These are phyloP conservation scores for Oryzias melastigma DNA, from an alignment of 2,113 vertebrate genomes.

Conservation along the genomic window DNA sequence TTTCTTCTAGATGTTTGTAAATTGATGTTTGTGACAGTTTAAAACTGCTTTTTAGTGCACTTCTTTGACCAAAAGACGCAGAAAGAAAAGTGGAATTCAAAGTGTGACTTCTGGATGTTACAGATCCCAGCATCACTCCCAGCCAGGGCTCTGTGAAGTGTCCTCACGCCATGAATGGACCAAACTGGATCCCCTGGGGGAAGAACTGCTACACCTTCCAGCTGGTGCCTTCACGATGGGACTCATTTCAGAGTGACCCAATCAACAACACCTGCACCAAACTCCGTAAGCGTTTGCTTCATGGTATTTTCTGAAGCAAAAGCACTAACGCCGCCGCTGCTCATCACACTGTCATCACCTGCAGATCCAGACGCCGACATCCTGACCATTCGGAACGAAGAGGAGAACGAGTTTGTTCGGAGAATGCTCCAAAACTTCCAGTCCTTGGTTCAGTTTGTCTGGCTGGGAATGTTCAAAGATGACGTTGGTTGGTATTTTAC, in stretches of 20 bases:
- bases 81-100: not conserved
- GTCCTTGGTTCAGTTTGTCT: slow-evolving; percentile 83
- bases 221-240: slow-evolving; percentile 79
- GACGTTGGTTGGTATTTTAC: slow-evolving; percentile 67
- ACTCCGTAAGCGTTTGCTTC: slow-evolving; percentile 75
- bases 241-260: slow-evolving; percentile 50
- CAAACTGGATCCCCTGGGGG: slow-evolving; percentile 90
- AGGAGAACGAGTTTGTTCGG: slow-evolving; percentile 87
- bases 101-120: not conserved
- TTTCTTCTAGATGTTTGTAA: not conserved
- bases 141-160: slow-evolving; percentile 69
- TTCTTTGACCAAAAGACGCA: too few species aligned
- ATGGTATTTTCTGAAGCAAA: too few species aligned
- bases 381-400: slow-evolving; percentile 84
- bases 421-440: slow-evolving; percentile 82
- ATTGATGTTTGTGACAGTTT: too few species aligned
- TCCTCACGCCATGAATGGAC: slow-evolving; percentile 86
- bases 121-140: not conserved
- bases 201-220: slow-evolving; percentile 91
- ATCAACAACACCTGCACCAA: slow-evolving; percentile 78
- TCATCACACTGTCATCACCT: slow-evolving; percentile 5
- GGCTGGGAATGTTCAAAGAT: slow-evolving; percentile 84
- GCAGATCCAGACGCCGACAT: slow-evolving; percentile 72
- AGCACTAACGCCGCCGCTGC: not conserved
- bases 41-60: too few species aligned